phyloP scores from a whole-genome alignment of 37 sponge, comb jelly and placozoan genomes.

The Theonella swinhoei region DNA sequence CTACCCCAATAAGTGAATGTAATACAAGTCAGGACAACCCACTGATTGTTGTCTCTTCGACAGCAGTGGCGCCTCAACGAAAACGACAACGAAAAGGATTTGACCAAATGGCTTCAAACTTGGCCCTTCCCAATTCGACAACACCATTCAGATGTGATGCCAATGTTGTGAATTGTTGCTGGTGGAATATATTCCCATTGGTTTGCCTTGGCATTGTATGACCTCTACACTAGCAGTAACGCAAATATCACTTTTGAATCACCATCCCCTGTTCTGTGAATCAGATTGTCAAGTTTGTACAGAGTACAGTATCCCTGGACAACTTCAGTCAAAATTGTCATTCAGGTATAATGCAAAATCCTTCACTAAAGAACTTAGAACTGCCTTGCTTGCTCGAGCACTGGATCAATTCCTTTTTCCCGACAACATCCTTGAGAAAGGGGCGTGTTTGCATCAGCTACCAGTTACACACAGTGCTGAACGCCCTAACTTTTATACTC shows the following conservation, averaged over 20 bases:
- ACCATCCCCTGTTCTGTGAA: neutral
- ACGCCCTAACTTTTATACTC: neutral
- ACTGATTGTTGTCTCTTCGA: no score
- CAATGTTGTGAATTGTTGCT: no score
- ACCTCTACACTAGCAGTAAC: neutral
- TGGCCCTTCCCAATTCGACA: no score
- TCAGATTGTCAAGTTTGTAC: neutral
- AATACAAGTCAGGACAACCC: no score
- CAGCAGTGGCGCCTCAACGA: no score
- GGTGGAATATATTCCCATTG: neutral
- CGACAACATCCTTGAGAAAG: neutral
- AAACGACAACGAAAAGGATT: no score
- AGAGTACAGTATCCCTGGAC: neutral
- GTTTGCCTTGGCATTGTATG: neutral
- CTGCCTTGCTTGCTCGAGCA: neutral
- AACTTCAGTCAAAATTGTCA: neutral
- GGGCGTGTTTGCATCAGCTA: neutral
- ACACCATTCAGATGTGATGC: no score
- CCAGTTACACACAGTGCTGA: neutral
- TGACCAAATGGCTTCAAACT: no score
- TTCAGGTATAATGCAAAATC: neutral
- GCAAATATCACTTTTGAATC: no score
- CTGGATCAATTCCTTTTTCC: neutral
- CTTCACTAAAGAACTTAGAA: neutral
- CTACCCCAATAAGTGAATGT: no score